Evolutionary conservation across 1,140 invertebrate genomes (phyloP), one percentile per base, ranked within the genome.

Genomic region (Calliopsis andreniformis): DNA sequence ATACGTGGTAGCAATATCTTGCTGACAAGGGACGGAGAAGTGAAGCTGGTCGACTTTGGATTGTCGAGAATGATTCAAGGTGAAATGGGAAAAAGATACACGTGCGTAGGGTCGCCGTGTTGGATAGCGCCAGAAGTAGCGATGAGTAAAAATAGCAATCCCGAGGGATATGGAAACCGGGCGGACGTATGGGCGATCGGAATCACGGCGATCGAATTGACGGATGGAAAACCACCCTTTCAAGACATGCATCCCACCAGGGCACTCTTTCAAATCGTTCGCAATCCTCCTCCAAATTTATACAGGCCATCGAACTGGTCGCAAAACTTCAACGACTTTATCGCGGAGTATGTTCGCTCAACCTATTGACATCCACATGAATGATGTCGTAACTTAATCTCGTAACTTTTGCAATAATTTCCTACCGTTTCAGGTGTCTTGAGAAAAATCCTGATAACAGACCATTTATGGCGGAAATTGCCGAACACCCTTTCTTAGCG

Each of bases 121-220:
- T 98, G 97, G 96, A 97, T 98, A 96, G 97, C 97, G 2, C 97
- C 97, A 1, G 97, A 98, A 93, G 94, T 97, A 2, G 93, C 97
- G 0, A 92, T 93, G 0, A 92, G 91, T 71, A 90, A 89, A 63
- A 71, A 67, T 3, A 51, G 3, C 42, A 83, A 82, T 7, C 47
- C 83, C 0, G 63, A 86, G 12, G 93, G 93, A 18, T 96, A 98
- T 89, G 95, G 96, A 59, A 94, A 94, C 86, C 94, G 96, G 23
- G 94, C 94, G 35, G 97, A 98, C 90, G 96, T 98, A n/a, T 98
- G 97, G 97, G 96, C 97, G 3, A 85, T 98, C 51, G 97, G 98
- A 14, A 98, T 98, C 53, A 97, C 96, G 0, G 96, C 97, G 0
- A 97, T 98, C 84, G 98, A 99, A 92, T 89, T 99, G 77, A 97